These are phyloP conservation scores for Eidolon helvum DNA, from an alignment of 2,113 vertebrate species.

Conservation along the genomic window DNA sequence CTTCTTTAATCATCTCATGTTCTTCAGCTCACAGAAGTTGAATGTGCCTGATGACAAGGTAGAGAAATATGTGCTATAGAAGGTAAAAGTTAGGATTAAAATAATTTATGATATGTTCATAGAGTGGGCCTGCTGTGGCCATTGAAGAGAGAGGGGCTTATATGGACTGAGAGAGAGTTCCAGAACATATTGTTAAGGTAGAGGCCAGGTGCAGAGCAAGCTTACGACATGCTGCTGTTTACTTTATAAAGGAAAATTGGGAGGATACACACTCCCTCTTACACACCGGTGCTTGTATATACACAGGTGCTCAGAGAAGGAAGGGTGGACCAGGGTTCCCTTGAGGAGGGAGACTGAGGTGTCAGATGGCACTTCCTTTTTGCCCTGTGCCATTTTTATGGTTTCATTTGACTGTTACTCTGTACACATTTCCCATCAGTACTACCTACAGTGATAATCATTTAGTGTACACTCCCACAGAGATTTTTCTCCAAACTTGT, in stretches of 20 bases:
- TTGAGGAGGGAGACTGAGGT: background rate
- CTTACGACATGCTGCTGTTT: background rate
- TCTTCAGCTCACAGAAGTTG: background rate
- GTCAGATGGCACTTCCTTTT: background rate
- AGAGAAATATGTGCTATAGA: background rate
- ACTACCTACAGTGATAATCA: background rate
- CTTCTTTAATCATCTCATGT: background rate
- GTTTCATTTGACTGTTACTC: background rate
- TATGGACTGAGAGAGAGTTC: background rate
- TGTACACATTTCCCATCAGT: background rate
- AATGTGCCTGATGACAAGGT: background rate
- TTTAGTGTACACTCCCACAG: background rate
- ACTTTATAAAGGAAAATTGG: background rate
- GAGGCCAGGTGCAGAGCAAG: background rate
- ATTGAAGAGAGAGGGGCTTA: no score
- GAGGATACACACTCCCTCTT: background rate
- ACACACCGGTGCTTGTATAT: background rate
- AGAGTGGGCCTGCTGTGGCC: background rate
- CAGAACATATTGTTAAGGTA: fast-evolving
- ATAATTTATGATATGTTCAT: background rate
- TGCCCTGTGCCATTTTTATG: background rate
- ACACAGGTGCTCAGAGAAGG: background rate
- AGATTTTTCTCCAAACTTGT: background rate
- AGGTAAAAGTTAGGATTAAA: background rate
- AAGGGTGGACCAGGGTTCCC: background rate